phyloP scores from a whole-genome alignment of 2,888 invertebrate genomes.

The Sarcophaga caerulescens region DNA sequence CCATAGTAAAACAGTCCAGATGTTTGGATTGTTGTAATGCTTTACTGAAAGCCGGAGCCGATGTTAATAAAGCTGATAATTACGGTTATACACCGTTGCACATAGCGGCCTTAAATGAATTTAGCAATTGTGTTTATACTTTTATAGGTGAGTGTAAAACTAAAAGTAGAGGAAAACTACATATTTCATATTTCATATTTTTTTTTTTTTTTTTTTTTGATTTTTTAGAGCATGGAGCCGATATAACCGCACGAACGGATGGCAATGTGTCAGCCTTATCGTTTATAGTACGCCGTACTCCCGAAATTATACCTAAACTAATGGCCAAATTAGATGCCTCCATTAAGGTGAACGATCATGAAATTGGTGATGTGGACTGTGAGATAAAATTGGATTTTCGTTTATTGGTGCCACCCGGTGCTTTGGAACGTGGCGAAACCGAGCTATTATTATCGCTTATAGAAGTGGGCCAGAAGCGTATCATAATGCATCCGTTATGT shows the following conservation, averaged over 20 bases:
- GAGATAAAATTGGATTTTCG: constrained; percentile 87
- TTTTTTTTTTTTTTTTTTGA: too few relatives aligned
- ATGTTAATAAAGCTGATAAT: constrained; percentile 89
- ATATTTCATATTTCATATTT: too few relatives aligned
- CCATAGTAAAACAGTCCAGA: constrained; percentile 88
- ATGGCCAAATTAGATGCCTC: constrained; percentile 88
- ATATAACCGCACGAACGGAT: constrained; percentile 90
- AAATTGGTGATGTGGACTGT: constrained; percentile 92
- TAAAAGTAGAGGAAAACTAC: neutral
- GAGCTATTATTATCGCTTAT: constrained; percentile 87
- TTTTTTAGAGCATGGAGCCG: constrained; percentile 87
- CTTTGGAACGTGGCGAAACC: constrained; percentile 85
- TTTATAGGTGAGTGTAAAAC: constrained; percentile 83
- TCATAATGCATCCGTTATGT: constrained; percentile 91
- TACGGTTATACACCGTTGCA: constrained; percentile 93
- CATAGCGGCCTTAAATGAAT: constrained; percentile 91
- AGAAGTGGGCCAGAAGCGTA: constrained; percentile 90
- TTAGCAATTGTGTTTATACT: constrained; percentile 88
- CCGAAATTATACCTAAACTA: constrained; percentile 89
- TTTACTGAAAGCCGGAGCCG: constrained; percentile 85
- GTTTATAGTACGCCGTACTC: constrained; percentile 91
- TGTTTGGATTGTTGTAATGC: constrained; percentile 86
- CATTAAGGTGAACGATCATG: constrained; percentile 90
- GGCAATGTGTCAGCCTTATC: constrained; percentile 90
- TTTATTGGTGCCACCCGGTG: constrained; percentile 83